A percentile compares a stretch with the other conserved stretches of the same genome.
These are phyloP conservation scores for Denticeps clupeoides DNA, from an alignment of 2,797 vertebrate genomes.

Conservation along the genomic window DNA sequence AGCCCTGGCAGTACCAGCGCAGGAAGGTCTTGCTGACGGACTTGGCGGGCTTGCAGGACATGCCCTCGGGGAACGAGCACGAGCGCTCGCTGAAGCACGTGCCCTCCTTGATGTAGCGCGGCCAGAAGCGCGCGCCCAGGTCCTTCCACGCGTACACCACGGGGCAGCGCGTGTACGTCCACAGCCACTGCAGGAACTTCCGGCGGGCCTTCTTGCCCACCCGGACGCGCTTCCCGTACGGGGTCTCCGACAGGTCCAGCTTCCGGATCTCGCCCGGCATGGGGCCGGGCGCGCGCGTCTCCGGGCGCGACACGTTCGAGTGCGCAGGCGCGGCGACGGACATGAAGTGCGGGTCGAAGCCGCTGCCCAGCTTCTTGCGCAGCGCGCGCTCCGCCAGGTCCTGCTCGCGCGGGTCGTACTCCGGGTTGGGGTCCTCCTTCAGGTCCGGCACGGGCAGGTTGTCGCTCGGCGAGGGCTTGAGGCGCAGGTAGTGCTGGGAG, in stretches of 20 bases:
- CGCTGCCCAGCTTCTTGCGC: slow-evolving; percentile 78
- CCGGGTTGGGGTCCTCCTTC: slow-evolving; percentile 79
- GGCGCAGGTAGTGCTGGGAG: slow-evolving; percentile 71
- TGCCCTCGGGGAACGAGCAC: slow-evolving; percentile 84
- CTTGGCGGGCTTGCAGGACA: slow-evolving; percentile 82
- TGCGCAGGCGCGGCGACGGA: slow-evolving; percentile 63
- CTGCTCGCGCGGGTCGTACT: slow-evolving; percentile 84
- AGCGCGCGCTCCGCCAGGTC: slow-evolving; percentile 77
- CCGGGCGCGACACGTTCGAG: slow-evolving; percentile 53
- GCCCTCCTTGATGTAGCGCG: slow-evolving; percentile 85
- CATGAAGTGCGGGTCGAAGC: slow-evolving; percentile 82
- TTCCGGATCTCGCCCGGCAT: slow-evolving; percentile 74
- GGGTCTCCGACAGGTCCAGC: slow-evolving; percentile 74
- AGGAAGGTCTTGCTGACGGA: slow-evolving; percentile 85
- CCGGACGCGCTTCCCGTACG: slow-evolving; percentile 68
- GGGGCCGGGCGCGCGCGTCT: slow-evolving; percentile 53
- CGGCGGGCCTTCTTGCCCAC: slow-evolving; percentile 81
- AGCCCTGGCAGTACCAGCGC: slow-evolving; percentile 90
- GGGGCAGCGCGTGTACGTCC: slow-evolving; percentile 83
- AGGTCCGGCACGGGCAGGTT: slow-evolving; percentile 73
- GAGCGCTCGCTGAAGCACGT: slow-evolving; percentile 81
- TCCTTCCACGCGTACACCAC: slow-evolving; percentile 86
- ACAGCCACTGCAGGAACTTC: slow-evolving; percentile 85
- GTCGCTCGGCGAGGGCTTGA: slow-evolving; percentile 80
- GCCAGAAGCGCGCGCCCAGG: slow-evolving; percentile 84